Conservation (phyloP, 2,888 invertebrate species). For the Eupithecia dodoneata region DNA sequence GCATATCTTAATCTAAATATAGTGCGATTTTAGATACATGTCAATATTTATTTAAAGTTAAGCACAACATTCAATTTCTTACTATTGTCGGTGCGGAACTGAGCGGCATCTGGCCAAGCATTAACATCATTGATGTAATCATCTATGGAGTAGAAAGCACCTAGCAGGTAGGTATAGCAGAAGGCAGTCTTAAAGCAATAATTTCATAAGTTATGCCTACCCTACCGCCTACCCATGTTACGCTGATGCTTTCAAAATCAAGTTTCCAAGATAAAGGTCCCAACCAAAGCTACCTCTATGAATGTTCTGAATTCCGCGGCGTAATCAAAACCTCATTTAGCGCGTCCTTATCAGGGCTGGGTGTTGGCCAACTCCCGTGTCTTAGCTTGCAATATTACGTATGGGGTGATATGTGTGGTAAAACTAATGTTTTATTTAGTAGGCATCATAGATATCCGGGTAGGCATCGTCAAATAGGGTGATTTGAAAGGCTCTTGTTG, state of each 20-base stretch:
- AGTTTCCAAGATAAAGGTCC: constrained; percentile 31
- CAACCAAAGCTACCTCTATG: constrained; percentile 26
- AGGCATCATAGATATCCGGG: constrained; percentile 1
- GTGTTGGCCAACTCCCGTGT: constrained; percentile 50
- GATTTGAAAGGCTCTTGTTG: background rate
- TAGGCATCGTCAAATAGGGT: background rate
- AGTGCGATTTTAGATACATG: no score
- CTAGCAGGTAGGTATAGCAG: background rate
- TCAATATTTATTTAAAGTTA: no score
- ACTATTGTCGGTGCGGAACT: no score
- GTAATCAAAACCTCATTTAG: constrained; percentile 59
- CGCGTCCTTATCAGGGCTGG: constrained; percentile 56
- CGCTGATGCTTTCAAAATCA: constrained; percentile 26
- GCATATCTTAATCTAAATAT: no score
- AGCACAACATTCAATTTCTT: no score
- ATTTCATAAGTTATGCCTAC: constrained; percentile 9
- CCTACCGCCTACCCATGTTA: constrained; percentile 16
- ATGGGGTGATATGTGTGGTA: constrained; percentile 15
- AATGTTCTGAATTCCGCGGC: constrained; percentile 28
- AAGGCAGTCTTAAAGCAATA: background rate
- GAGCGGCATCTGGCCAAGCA: no score
- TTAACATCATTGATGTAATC: no score
- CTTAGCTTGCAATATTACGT: constrained; percentile 23
- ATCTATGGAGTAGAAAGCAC: no score
- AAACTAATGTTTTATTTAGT: background rate